Conservation (phyloP, 1,140 invertebrate species). For the Neodiprion fabricii region DNA sequence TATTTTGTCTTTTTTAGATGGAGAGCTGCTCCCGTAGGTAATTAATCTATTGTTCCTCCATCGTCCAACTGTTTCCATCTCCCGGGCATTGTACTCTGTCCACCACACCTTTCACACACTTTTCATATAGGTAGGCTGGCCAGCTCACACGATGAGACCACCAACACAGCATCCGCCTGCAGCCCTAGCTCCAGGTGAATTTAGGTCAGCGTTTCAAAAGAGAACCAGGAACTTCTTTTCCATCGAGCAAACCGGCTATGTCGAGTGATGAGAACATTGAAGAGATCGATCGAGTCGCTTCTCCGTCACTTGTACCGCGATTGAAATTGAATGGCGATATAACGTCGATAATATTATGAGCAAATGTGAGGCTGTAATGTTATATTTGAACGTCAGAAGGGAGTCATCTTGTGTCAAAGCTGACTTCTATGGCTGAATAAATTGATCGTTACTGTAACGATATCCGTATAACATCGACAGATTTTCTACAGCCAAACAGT, state of each 20-base stretch:
- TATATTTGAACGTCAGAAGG: no score
- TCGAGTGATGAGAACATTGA: not conserved
- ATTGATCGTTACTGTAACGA: not conserved
- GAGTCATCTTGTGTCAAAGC: no score
- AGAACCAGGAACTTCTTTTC: not conserved
- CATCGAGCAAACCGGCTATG: not conserved
- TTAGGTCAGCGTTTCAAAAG: not conserved
- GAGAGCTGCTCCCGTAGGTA: not conserved
- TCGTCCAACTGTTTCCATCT: conserved; percentile 2
- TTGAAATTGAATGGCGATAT: not conserved
- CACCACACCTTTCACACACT: not conserved
- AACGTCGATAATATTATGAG: no score
- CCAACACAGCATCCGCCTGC: not conserved
- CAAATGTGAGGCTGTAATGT: no score
- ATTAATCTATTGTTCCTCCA: conserved; percentile 7
- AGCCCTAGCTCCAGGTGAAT: not conserved
- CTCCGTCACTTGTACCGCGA: not conserved
- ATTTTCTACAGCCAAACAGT: not conserved
- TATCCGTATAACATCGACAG: not conserved
- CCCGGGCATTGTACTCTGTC: not conserved
- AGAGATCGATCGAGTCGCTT: not conserved
- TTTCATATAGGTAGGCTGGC: not conserved
- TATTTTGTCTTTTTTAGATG: not conserved
- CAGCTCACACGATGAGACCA: not conserved
- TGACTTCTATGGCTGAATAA: not conserved